These are phyloP conservation scores for Cheilosia impressa DNA, from an alignment of 2,888 invertebrate genomes.

Conservation along the genomic window DNA sequence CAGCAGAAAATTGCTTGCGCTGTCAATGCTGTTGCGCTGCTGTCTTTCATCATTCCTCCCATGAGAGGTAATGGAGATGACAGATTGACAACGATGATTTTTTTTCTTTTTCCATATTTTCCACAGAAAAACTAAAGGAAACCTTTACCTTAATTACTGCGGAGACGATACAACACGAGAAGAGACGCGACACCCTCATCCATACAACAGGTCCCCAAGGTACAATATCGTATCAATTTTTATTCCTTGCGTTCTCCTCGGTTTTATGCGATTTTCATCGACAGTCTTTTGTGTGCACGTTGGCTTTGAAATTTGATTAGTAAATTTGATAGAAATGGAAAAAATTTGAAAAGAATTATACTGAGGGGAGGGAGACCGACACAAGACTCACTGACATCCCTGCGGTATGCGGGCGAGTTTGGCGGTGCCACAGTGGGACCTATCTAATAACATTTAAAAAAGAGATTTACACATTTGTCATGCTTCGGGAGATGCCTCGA, in stretches of 20 bases:
- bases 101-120: slow-evolving; percentile 1
- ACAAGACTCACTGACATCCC: background rate
- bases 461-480: slow-evolving; percentile 47
- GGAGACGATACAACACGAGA: background rate
- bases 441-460: slow-evolving; percentile 47
- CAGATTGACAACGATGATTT: slow-evolving; percentile 52
- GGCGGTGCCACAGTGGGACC: slow-evolving; percentile 32
- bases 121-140: slow-evolving; percentile 13
- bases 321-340: slow-evolving; percentile 38
- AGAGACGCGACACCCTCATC: slow-evolving; percentile 6
- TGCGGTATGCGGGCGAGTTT: background rate
- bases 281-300: slow-evolving; percentile 10
- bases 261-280: slow-evolving; percentile 10
- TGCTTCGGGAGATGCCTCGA: slow-evolving; percentile 1
- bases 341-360: slow-evolving; percentile 3
- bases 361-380: background rate
- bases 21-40: slow-evolving; percentile 49
- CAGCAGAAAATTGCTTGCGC: slow-evolving; percentile 55
- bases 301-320: slow-evolving; percentile 59
- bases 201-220: slow-evolving; percentile 34
- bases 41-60: slow-evolving; percentile 60
- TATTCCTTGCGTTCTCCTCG: slow-evolving; percentile 5
- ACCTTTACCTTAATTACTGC: slow-evolving; percentile 58
- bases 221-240: slow-evolving; percentile 58
- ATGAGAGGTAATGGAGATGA: slow-evolving; percentile 60